Evolutionary conservation across 2,888 invertebrate species (phyloP), one percentile per base, ranked within the genome.

Genomic region (Xanthia togata): DNA sequence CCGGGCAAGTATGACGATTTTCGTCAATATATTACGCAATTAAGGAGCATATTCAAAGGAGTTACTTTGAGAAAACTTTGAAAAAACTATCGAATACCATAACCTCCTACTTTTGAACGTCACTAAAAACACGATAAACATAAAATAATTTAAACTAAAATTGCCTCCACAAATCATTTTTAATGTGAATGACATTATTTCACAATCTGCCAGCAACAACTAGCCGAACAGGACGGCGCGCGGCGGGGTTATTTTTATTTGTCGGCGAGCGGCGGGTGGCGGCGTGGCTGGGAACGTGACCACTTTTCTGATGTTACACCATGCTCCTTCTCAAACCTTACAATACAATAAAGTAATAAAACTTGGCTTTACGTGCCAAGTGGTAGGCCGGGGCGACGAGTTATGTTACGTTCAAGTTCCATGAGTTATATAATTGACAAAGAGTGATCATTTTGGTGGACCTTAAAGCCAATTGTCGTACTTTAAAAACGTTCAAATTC

Each of bases 271-370:
- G 63, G 73, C 83, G 31, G 47, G 74, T 11, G 53, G 70, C 75
- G n/a, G 81, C 84, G 70, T 84, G 83, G 53, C 26, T 12, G 14
- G 8, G n/a, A 85, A 84, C 85, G 83, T 81, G 83, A 84, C 70
- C 59, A 41, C 41, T 38, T 12, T 14, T 8, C 71, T 72, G 50
- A 20, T 75, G 80, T 82, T 84, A 81, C 65, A 84, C 78, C 74
- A 75, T 71, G 77, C 73, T 73, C 55, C 63, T 64, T 35, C 4
- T 59, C 71, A 72, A 75, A 63, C 71, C 67, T 64, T 71, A 74
- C 63, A 83, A 68, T 69, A 71, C 44, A 82, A 82, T 53, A 70
- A 82, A 59, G 41, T 68, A 82, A 69, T 76, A 65, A 64, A 53
- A 8, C n/a, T 70, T 64, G 20, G 4, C 38, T 81, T 63, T 65